Base-by-base conservation (phyloP, 2,888 invertebrate genomes). In the Neuroscelio doddi region DNA sequence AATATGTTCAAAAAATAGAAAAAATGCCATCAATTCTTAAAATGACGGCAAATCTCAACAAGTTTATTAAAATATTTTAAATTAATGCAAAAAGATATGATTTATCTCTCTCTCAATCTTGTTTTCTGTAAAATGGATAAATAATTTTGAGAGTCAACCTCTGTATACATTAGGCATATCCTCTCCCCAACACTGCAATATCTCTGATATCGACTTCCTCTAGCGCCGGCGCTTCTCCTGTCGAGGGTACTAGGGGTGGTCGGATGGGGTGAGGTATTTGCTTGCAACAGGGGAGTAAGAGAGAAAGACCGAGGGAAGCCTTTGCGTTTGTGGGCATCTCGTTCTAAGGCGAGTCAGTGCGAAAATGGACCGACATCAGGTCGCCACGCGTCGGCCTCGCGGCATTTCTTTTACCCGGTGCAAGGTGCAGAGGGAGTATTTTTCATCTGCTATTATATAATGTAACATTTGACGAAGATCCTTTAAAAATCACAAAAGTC, bases 401-500 rank as follows among this genome's bases (percentile, higher is more conserved):
- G 67, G 32, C 62, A 39, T 36, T 15, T 42, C 24, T 61, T 55
- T 45, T 45, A 41, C 55, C 64, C 59, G 66, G 57, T 61, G 59
- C 50, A 55, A 30, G 24, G 56, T 50, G 57, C 53, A 49, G 17
- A 42, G 41, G 44, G 24, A 32, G 16, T 27, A 53, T 21, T 44
- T 10, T 39, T 56, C 39, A 17, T 30, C 41, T 38, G 38, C 47
- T 26, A 15, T 17, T 1, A 39, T 36, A 63, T 56, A 52, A 64
- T 77, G 76, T 77, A 76, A 72, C 71, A 65, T 72, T 61, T 67
- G 44, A 49, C 47, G 27, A 47, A 42, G 61, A 64, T 15, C 50
- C 15, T 57, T 52, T 15, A 42, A 73, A 80, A 80, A 82, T 82
- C 82, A 82, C 82, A 78, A 72, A 77, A 80, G 82, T 82, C 82